Percentiles rank a stretch among this genome's conserved stretches.
phyloP scores from a whole-genome alignment of 2,888 invertebrate genomes.

The Lasioglossum pauxillum region DNA sequence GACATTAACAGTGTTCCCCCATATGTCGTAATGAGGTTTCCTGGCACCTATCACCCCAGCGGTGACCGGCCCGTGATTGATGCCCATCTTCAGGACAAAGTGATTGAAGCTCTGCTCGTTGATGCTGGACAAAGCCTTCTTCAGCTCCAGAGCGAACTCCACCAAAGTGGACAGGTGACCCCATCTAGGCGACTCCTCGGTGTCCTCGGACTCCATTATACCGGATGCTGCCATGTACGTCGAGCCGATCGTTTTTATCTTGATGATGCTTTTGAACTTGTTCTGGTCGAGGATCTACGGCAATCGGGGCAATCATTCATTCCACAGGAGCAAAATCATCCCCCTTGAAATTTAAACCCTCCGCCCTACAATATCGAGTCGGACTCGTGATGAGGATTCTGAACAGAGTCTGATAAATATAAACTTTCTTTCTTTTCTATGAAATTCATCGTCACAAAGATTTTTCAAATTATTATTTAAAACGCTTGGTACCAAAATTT shows the following conservation, averaged over 20 bases:
- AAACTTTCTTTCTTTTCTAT: too few species aligned
- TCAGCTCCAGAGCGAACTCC: constrained; percentile 95
- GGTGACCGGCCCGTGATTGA: constrained; percentile 97
- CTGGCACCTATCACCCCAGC: constrained; percentile 98
- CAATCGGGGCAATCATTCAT: background rate
- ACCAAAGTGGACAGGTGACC: constrained; percentile 93
- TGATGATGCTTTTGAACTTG: constrained; percentile 95
- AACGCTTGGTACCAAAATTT: too few species aligned
- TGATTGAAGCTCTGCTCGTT: constrained; percentile 98
- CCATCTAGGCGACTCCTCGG: constrained; percentile 87
- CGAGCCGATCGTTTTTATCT: constrained; percentile 97
- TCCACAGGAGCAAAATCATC: background rate
- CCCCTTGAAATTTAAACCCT: background rate
- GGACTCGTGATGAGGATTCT: too few species aligned
- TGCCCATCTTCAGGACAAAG: constrained; percentile 96
- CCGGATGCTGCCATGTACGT: constrained; percentile 97
- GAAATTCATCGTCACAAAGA: too few species aligned
- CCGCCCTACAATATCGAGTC: too few species aligned
- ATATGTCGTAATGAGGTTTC: constrained; percentile 98
- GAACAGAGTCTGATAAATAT: too few species aligned
- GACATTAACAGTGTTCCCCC: constrained; percentile 99
- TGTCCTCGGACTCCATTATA: constrained; percentile 78
- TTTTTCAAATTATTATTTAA: too few species aligned
- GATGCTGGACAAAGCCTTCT: constrained; percentile 95
- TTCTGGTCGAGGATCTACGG: constrained; percentile 92